Evolutionary conservation across 2,113 vertebrate genomes (phyloP), one percentile per base, ranked within the genome.

Genomic region (Chascanopsetta lugubris): DNA sequence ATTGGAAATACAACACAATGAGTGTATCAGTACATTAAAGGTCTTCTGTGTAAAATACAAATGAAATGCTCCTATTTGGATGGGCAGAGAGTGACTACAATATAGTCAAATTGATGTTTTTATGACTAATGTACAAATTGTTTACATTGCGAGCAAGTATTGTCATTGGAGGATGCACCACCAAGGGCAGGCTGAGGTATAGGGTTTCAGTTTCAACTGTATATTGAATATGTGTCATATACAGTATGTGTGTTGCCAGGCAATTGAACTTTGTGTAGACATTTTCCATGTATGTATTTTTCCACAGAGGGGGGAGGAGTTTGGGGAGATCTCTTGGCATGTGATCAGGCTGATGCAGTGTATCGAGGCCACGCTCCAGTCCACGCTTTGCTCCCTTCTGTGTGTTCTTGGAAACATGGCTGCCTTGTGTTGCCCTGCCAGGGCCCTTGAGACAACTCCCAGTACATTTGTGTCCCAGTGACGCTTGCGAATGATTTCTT

Each of bases 401-500:
- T 69, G 73, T 61, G 70, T 74, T 85, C 65, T 66, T 81, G 85
- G 79, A 80, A 86, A 81, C 55, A 18, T 48, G 49, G 59, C 57
- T 34, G 72, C 64, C 46, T 48, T 63, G 48, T 74, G 58, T 63
- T 80, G 57, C 60, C 54, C 60, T 79, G 80, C 64, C 70, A 79
- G 38, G 77, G 30, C 77, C 72, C 74, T 66, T 17, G 69, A 63
- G 76, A 77, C 67, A 29, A 55, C 57, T 83, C 63, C 63, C 69
- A 61, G 46, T 43, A 32, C 65, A 69, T 67, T 79, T 80, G 45
- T 26, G 59, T 78, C 60, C 64, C 63, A 56, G 70, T 61, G 64
- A 59, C 55, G 57, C 48, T 59, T 43, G 54, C 13, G 6, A 49
- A 47, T 82, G 65, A 75, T 64, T 71, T 32, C 60, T 61, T 72